Percentiles rank a stretch among this genome's conserved stretches.
Evolutionary conservation across 2,888 invertebrate genomes (phyloP).

Genomic region (Heteromyza rotundicornis): DNA sequence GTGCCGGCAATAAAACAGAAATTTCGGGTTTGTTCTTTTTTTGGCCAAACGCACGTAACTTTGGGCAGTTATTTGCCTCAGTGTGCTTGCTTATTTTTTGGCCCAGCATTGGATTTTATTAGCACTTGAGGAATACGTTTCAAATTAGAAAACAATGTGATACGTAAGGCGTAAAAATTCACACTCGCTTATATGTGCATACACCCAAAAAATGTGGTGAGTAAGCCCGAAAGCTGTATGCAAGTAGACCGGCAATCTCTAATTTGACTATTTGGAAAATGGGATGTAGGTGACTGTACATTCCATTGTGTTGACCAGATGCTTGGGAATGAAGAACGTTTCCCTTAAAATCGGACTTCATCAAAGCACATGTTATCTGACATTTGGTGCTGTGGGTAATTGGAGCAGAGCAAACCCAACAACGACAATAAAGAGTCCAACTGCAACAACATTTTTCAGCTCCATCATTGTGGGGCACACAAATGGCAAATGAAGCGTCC

Average conservation of each 20-base stretch:
- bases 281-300: no score
- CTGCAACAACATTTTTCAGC: not conserved
- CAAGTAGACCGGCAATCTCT: no score
- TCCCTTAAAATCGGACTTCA: no score
- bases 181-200: no score
- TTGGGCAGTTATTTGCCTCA: not conserved
- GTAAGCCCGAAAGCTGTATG: no score
- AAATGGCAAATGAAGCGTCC: constrained; percentile 45
- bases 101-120: not conserved
- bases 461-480: not conserved
- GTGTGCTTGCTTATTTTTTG: not conserved
- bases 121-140: not conserved
- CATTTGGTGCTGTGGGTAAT: no score
- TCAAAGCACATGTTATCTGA: no score
- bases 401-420: no score
- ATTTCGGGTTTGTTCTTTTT: not conserved
- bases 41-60: no score
- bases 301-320: no score
- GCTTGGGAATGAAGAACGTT: no score
- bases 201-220: no score
- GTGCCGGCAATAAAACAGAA: not conserved
- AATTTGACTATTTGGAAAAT: not conserved
- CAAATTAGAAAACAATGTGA: constrained; percentile 1
- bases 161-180: not conserved
- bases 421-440: not conserved